phyloP scores from a whole-genome alignment of 2,888 invertebrate species.

The Cerastis leucographa region DNA sequence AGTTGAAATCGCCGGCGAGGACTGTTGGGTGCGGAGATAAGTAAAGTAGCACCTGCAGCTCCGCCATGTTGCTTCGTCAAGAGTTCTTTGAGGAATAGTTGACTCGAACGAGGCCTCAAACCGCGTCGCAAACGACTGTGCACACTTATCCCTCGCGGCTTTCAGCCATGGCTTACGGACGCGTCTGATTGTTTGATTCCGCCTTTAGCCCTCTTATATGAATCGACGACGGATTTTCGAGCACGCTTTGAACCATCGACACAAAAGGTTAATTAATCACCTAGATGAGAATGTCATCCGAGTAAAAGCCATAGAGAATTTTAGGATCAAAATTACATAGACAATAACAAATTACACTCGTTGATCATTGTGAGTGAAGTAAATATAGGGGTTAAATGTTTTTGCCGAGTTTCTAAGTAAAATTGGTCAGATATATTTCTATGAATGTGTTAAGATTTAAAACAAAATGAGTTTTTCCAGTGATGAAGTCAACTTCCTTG shows the following conservation, averaged over 20 bases:
- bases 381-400: constrained; percentile 55
- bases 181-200: too few species aligned
- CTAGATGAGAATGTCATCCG: neutral
- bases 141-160: too few species aligned
- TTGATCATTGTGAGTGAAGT: constrained; percentile 51
- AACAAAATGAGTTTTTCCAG: constrained; percentile 98
- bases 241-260: neutral
- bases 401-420: constrained; percentile 29
- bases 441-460: constrained; percentile 48
- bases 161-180: too few species aligned
- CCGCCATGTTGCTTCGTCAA: too few species aligned
- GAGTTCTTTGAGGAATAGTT: too few species aligned
- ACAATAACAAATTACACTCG: neutral
- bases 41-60: too few species aligned
- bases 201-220: neutral
- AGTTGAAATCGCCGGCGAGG: too few species aligned
- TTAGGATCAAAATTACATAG: neutral
- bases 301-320: neutral
- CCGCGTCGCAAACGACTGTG: too few species aligned
- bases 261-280: neutral
- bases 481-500: constrained; percentile 99
- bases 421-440: constrained; percentile 13
- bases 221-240: neutral
- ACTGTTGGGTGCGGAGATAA: too few species aligned
- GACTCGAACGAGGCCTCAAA: too few species aligned